Conservation (phyloP, 2,113 vertebrate genomes). For the Istiophorus platypterus region DNA sequence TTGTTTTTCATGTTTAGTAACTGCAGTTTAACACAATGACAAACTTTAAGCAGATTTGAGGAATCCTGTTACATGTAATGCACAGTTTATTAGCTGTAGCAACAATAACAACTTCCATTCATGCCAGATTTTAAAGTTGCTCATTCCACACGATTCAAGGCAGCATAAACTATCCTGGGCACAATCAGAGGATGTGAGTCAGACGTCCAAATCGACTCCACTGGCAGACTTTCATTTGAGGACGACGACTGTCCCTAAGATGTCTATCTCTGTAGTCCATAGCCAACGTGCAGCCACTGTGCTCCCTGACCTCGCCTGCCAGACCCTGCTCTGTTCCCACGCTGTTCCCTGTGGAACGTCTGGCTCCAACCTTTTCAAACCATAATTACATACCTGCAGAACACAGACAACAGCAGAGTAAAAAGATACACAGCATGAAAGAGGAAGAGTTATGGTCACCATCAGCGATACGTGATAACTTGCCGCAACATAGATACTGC, state of each 20-base stretch:
- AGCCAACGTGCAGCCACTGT: constrained; percentile 24
- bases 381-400: constrained; percentile 83
- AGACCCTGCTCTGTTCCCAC: constrained; percentile 73
- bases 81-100: constrained; percentile 26
- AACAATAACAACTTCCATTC: constrained; percentile 44
- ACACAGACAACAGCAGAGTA: constrained; percentile 74
- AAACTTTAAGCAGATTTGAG: constrained; percentile 30
- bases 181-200: constrained; percentile 52
- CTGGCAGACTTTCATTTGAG: constrained; percentile 19
- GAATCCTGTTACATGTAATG: constrained; percentile 30
- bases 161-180: constrained; percentile 49
- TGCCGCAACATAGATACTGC: constrained; percentile 25
- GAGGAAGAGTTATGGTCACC: constrained; percentile 11
- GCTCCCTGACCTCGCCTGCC: constrained; percentile 62
- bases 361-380: constrained; percentile 80
- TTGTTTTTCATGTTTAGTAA: constrained; percentile 4
- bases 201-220: constrained; percentile 33
- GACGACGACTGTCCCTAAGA: constrained; percentile 43
- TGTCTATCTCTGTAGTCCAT: constrained; percentile 34
- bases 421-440: constrained; percentile 58
- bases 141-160: constrained; percentile 44
- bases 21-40: neutral
- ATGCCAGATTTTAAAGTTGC: constrained; percentile 48
- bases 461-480: constrained; percentile 38
- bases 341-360: constrained; percentile 75